These are phyloP conservation scores for Anarsia innoxiella DNA, from an alignment of 2,888 invertebrate genomes.

Conservation along the genomic window DNA sequence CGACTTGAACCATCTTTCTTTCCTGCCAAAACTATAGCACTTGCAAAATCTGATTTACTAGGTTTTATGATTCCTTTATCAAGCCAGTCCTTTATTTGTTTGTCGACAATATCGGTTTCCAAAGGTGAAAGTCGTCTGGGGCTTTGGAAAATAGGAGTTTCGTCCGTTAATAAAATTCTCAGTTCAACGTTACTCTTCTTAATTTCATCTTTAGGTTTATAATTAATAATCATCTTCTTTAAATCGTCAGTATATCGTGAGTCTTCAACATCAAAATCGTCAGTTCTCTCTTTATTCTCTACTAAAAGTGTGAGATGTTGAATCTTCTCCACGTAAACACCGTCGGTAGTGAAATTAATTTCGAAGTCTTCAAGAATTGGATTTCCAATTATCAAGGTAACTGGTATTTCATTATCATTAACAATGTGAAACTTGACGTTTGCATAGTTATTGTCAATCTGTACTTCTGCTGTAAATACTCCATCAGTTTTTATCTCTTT, in stretches of 20 bases:
- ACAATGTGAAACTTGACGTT: conserved; percentile 16
- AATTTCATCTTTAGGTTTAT: conserved; percentile 10
- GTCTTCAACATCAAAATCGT: conserved; percentile 8
- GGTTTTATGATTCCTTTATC: conserved; percentile 6
- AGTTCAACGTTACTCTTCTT: conserved; percentile 14
- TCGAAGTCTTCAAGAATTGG: conserved; percentile 19
- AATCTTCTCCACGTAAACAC: conserved; percentile 11
- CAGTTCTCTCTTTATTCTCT: conserved; percentile 5
- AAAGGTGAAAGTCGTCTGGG: conserved; percentile 14
- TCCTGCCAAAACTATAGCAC: conserved; percentile 17
- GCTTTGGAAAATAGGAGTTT: conserved; percentile 11
- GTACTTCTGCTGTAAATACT: conserved; percentile 12
- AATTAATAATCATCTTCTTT: conserved; percentile 11
- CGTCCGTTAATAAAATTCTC: conserved; percentile 13
- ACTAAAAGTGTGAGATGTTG: conserved; percentile 12
- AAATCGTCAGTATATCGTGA: conserved; percentile 6
- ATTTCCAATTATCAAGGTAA: conserved; percentile 18
- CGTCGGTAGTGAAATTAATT: conserved; percentile 14
- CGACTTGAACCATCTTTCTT: conserved; percentile 17
- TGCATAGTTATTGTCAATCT: conserved; percentile 14
- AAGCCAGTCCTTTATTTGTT: conserved; percentile 13
- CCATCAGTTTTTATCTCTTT: conserved; percentile 17
- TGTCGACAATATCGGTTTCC: conserved; percentile 10
- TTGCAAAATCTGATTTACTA: conserved; percentile 21
- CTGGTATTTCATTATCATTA: conserved; percentile 16